Percentiles rank a stretch among this genome's conserved stretches.
Conservation (phyloP, 2,797 vertebrate genomes). For the Liasis olivaceus region DNA sequence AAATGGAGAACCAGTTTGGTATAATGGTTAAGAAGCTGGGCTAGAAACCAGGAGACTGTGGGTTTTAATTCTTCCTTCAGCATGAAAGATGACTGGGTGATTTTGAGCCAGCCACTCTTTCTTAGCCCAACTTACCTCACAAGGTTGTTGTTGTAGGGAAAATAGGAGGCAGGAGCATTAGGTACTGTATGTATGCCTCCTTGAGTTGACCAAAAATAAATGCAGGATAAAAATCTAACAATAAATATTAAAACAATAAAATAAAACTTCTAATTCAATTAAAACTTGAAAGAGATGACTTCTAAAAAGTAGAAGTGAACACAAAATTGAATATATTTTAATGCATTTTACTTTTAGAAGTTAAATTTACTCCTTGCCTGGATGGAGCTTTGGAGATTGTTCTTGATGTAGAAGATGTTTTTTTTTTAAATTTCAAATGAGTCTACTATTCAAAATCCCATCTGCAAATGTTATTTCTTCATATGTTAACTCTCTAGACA, state of each 20-base stretch:
- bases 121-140: too few relatives aligned
- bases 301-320: slow-evolving; percentile 18
- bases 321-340: slow-evolving; percentile 14
- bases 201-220: too few relatives aligned
- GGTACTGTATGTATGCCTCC: too few relatives aligned
- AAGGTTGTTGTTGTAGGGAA: too few relatives aligned
- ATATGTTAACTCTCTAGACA: slow-evolving; percentile 13
- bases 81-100: too few relatives aligned
- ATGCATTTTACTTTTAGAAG: slow-evolving; percentile 29
- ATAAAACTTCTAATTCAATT: not conserved
- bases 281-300: slow-evolving; percentile 16
- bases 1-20: too few relatives aligned
- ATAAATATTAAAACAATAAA: slow-evolving; percentile 6
- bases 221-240: not conserved
- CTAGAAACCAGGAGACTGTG: too few relatives aligned
- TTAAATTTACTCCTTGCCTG: slow-evolving; percentile 33
- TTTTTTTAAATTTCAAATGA: slow-evolving; percentile 35
- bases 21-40: too few relatives aligned
- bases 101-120: too few relatives aligned
- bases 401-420: slow-evolving; percentile 19
- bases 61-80: too few relatives aligned
- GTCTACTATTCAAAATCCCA: not conserved
- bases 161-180: too few relatives aligned
- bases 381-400: slow-evolving; percentile 25
- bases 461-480: slow-evolving; percentile 12